phyloP scores from a whole-genome alignment of 2,888 invertebrate genomes.

The Entomobrya multifasciata region DNA sequence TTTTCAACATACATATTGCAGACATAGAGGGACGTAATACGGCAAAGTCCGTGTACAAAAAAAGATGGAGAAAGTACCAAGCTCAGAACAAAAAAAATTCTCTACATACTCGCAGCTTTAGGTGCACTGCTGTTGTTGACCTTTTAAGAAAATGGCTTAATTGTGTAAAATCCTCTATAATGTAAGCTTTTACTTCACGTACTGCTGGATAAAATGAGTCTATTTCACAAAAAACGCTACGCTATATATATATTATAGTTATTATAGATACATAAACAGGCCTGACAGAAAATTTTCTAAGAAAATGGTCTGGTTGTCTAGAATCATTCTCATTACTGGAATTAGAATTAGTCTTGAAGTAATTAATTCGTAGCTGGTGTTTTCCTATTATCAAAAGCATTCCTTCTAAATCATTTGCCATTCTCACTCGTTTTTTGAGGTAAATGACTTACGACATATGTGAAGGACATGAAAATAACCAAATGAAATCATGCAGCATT shows the following conservation, averaged over 20 bases:
- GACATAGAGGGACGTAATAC: constrained; percentile 7
- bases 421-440: constrained; percentile 17
- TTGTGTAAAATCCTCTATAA: constrained; percentile 54
- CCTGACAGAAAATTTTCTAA: neutral
- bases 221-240: neutral
- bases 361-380: constrained; percentile 13
- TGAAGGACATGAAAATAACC: neutral
- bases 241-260: neutral
- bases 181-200: neutral
- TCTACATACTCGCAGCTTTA: neutral
- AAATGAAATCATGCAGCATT: neutral
- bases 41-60: too few relatives aligned
- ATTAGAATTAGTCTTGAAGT: constrained; percentile 39
- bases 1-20: constrained; percentile 23
- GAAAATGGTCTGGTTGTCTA: constrained; percentile 12
- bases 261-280: neutral
- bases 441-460: too few relatives aligned
- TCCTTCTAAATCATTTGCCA: constrained; percentile 4
- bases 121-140: constrained; percentile 27
- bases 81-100: neutral
- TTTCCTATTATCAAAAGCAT: constrained; percentile 10
- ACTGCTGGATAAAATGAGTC: too few relatives aligned
- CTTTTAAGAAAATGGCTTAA: constrained; percentile 53
- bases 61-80: too few relatives aligned
- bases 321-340: neutral